Base-by-base conservation (phyloP, 2,888 invertebrate genomes). In the Drosophila ochracea region DNA sequence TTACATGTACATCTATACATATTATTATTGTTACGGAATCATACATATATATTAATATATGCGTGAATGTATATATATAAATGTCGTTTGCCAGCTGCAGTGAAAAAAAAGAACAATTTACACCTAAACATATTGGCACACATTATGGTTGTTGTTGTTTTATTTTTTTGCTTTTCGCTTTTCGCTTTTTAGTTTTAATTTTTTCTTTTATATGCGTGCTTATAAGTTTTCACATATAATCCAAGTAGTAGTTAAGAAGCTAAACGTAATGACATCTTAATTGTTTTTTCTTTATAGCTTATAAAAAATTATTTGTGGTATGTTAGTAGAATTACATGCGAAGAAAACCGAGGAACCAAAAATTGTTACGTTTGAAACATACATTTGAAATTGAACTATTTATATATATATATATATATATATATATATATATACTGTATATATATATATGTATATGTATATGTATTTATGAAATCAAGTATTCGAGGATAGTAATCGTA, bases 61-160 rank as follows among this genome's bases (percentile, higher is more conserved):
- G 58, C 52, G 66, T 25, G 16, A 21, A 37, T 61, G 11, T 65
- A 39, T 33, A 19, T 33, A 19, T 61, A 30, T 65, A 65, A 39
- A 60, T 67, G 49, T 63, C 66, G 71, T 69, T 69, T 78, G 71
- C 74, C 76, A 76, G 69, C 78, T 67, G 39, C 73, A 68, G 55
- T 52, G 53, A 67, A 82, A 78, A 80, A 79, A 78, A 73, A 75
- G n/a, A 62, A 60, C 76, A 76, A 82, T 82, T 73, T 78, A 84
- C 88, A 87, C 85, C 81, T 88, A 91, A 78, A 82, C 77, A 69
- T 91, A 91, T 91, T 91, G 91, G 91, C 91, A 91, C 91, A 91
- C 88, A 76, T 91, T 82, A 73, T 70, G 77, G 69, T 84, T 86
- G 28, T 71, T 47, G 16, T 71, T 47, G 16, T 47, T 47, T 47